Conservation (phyloP, 2,797 vertebrate genomes). For the Acanthopagrus latus region DNA sequence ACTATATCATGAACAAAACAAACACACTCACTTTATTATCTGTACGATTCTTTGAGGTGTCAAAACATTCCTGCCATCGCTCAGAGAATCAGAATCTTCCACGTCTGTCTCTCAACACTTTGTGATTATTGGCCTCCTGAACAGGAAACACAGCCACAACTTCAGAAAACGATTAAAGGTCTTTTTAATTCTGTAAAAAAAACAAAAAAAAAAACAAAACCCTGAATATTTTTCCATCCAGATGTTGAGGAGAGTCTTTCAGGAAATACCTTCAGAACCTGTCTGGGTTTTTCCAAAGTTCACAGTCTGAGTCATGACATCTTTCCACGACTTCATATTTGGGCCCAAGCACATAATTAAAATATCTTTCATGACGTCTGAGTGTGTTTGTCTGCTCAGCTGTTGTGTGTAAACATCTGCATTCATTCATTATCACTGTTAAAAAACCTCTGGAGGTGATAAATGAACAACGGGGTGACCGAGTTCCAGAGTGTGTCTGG, state of each 20-base stretch:
- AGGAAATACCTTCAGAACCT: not conserved
- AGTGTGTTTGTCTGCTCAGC: not conserved
- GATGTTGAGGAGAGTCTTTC: not conserved
- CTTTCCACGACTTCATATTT: constrained; percentile 7
- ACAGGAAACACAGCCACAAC: not conserved
- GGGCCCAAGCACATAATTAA: not conserved
- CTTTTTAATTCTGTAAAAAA: not conserved
- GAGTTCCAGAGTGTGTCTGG: constrained; percentile 25
- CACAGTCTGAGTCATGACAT: not conserved
- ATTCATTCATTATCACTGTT: not conserved
- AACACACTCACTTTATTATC: too few species aligned
- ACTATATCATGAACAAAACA: too few species aligned
- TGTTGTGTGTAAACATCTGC: constrained; percentile 24
- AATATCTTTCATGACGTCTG: too few species aligned
- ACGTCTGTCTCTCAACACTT: too few species aligned
- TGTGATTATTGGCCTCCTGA: not conserved
- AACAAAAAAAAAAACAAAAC: not conserved
- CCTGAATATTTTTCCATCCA: not conserved
- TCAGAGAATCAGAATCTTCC: too few species aligned
- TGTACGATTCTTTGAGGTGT: too few species aligned
- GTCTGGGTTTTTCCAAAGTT: not conserved
- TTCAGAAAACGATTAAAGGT: too few species aligned
- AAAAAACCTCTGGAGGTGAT: not conserved
- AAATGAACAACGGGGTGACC: constrained; percentile 3
- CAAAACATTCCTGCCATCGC: too few species aligned